Evolutionary conservation across 2,888 invertebrate genomes (phyloP).

Genomic region (Drosophila kambysellisi): DNA sequence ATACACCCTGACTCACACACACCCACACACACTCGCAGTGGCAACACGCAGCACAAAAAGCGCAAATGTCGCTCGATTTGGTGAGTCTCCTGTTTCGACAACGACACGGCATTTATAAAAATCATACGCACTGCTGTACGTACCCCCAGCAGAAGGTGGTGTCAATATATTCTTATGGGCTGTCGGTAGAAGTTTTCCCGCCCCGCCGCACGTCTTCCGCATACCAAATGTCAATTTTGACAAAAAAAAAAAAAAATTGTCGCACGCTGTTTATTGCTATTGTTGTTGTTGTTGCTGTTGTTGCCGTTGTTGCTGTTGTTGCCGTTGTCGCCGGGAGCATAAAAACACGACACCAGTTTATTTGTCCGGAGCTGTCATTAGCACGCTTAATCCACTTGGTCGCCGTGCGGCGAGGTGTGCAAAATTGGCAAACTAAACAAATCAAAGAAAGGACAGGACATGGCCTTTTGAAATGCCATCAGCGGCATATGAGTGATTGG

Average conservation of each 20-base stretch:
- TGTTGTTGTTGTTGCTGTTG: constrained; percentile 15
- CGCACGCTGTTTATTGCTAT: constrained; percentile 42
- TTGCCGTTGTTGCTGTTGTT: constrained; percentile 13
- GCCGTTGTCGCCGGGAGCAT: constrained; percentile 36
- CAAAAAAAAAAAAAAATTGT: constrained; percentile 60
- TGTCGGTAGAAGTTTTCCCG: constrained; percentile 47
- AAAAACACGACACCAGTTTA: constrained; percentile 57
- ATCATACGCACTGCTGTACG: constrained; percentile 79
- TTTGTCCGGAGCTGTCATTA: constrained; percentile 66
- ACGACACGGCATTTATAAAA: constrained; percentile 77
- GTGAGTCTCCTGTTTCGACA: constrained; percentile 73
- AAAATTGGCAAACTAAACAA: constrained; percentile 72
- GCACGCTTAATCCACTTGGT: constrained; percentile 74
- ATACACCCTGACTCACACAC: constrained; percentile 8
- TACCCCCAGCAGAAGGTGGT: constrained; percentile 67
- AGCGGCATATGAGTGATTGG: constrained; percentile 43
- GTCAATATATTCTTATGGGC: constrained; percentile 76
- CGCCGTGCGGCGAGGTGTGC: constrained; percentile 49
- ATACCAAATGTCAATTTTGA: constrained; percentile 74
- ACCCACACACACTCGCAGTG: constrained; percentile 17
- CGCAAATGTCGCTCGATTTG: constrained; percentile 67
- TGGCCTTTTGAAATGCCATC: constrained; percentile 46
- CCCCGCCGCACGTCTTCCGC: constrained; percentile 51
- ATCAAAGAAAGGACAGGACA: constrained; percentile 57
- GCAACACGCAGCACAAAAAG: constrained; percentile 46